A percentile compares a stretch with the other conserved stretches of the same genome.
Conservation (phyloP, 2,113 vertebrate species). For the Chlamydotis undulata region DNA sequence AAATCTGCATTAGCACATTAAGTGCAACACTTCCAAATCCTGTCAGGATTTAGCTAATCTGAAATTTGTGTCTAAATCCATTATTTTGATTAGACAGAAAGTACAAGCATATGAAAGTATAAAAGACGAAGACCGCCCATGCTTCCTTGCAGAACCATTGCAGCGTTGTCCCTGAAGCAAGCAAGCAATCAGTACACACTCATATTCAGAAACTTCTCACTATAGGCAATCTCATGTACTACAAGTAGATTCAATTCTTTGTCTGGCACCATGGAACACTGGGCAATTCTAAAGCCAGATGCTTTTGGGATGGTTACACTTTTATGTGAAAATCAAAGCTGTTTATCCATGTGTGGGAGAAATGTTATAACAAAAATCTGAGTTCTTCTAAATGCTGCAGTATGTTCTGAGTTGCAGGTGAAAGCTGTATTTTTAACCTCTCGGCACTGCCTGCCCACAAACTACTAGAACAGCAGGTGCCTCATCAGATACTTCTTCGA, state of each 20-base stretch:
- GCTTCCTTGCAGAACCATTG: background rate
- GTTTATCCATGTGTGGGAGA: background rate
- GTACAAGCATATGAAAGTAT: background rate
- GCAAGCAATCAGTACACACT: background rate
- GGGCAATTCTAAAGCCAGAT: background rate
- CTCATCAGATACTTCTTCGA: background rate
- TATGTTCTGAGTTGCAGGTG: background rate
- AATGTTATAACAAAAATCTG: background rate
- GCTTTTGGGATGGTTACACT: background rate
- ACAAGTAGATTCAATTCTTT: background rate
- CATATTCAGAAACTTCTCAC: background rate
- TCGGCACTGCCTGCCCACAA: background rate
- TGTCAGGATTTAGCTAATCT: background rate
- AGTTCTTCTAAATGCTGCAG: background rate
- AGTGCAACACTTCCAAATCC: background rate
- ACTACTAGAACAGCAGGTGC: background rate
- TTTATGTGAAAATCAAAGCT: background rate
- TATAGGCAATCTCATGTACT: background rate
- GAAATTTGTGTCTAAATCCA: background rate
- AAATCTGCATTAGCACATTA: background rate
- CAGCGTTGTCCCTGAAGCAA: background rate
- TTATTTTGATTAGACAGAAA: background rate
- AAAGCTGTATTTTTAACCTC: constrained; percentile 1
- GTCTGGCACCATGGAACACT: background rate
- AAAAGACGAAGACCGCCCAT: background rate